phyloP scores from a whole-genome alignment of 2,888 invertebrate species.

The Lepidochrysops patricia region DNA sequence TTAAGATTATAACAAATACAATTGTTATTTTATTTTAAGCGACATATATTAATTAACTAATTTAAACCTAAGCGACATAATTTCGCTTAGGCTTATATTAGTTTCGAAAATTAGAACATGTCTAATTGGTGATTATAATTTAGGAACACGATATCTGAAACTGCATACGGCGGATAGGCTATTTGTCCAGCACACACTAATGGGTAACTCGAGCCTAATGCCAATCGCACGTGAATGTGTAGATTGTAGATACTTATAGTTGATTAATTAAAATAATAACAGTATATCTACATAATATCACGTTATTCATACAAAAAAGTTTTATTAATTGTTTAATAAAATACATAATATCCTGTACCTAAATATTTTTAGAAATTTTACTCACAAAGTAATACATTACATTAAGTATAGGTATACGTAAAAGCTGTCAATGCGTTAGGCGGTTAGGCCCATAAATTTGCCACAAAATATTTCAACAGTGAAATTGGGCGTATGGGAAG shows the following conservation, averaged over 20 bases:
- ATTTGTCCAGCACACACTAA: background rate
- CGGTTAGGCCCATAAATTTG: background rate
- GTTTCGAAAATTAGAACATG: background rate
- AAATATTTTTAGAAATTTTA: too few species aligned
- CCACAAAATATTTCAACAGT: slow-evolving; percentile 1
- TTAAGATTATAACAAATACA: too few species aligned
- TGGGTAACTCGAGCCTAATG: background rate
- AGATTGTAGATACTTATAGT: background rate
- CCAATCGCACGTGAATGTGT: too few species aligned
- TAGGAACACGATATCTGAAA: background rate
- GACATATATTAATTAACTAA: too few species aligned
- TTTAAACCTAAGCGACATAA: background rate
- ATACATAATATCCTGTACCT: too few species aligned
- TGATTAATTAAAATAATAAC: background rate
- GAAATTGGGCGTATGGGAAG: slow-evolving; percentile 31
- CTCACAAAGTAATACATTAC: too few species aligned
- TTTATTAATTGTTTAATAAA: too few species aligned
- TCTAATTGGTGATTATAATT: background rate
- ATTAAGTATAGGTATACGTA: too few species aligned
- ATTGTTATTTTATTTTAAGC: too few species aligned
- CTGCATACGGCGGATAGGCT: background rate
- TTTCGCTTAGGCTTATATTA: too few species aligned
- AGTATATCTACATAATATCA: background rate
- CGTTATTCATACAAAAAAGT: too few species aligned
- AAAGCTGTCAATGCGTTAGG: background rate